Percentiles rank a stretch among this genome's conserved stretches.
Evolutionary conservation across 2,797 vertebrate genomes (phyloP).

Genomic region (Chanos chanos): DNA sequence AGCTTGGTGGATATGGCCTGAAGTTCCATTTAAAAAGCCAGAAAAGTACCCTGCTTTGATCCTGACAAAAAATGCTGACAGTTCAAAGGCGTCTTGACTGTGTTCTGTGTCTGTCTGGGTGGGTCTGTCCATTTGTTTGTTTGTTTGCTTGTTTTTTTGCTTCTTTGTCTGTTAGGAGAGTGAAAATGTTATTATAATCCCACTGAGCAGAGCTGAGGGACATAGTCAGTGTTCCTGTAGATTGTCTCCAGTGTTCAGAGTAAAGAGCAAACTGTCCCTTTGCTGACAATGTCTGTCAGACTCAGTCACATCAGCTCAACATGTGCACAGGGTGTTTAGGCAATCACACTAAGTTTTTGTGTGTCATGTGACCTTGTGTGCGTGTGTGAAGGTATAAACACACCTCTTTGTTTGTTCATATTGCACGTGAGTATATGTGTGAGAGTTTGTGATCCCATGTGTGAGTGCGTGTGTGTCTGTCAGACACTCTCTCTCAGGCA

Average conservation of each 20-base stretch:
- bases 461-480: constrained; percentile 45
- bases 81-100: constrained; percentile 67
- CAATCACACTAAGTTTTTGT: background rate
- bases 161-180: constrained; percentile 16
- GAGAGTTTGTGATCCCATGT: constrained; percentile 14
- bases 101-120: constrained; percentile 35
- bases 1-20: constrained; percentile 72
- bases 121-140: constrained; percentile 28
- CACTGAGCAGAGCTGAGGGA: constrained; percentile 6
- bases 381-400: constrained; percentile 16
- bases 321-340: background rate
- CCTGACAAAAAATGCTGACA: constrained; percentile 61
- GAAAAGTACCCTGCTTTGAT: constrained; percentile 76
- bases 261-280: constrained; percentile 34
- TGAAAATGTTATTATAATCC: background rate
- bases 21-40: constrained; percentile 70
- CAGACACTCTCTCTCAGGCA: constrained; percentile 84
- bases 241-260: constrained; percentile 38
- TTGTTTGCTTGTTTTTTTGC: constrained; percentile 28
- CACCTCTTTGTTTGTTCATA: constrained; percentile 35
- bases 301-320: constrained; percentile 16
- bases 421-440: constrained; percentile 33
- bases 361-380: background rate
- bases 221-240: constrained; percentile 36
- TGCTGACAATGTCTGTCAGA: constrained; percentile 31